These are phyloP conservation scores for Drosophila biarmipes DNA, from an alignment of 1,140 invertebrate genomes.

Conservation along the genomic window DNA sequence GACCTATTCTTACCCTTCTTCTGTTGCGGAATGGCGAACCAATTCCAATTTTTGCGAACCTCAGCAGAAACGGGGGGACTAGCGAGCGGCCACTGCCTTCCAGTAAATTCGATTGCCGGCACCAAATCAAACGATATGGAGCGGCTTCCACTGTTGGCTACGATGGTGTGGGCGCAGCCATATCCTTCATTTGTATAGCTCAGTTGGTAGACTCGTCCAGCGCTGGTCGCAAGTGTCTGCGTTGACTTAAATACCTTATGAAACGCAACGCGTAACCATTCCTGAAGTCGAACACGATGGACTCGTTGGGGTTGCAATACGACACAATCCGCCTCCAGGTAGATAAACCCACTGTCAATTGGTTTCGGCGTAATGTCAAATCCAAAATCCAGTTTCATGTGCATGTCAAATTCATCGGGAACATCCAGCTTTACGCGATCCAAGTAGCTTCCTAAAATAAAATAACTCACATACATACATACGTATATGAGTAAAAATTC, in stretches of 20 bases:
- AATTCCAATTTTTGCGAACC: neutral
- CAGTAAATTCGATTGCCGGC: slow-evolving; percentile 34
- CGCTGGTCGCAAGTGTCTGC: neutral
- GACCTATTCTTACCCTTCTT: neutral
- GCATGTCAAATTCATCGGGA: slow-evolving; percentile 55
- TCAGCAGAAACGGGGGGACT: neutral
- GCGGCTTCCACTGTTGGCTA: neutral
- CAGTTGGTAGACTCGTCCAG: neutral
- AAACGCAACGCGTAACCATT: slow-evolving; percentile 35
- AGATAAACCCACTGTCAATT: slow-evolving; percentile 11
- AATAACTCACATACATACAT: too few relatives aligned
- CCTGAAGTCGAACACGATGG: slow-evolving; percentile 18
- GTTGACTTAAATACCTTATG: neutral
- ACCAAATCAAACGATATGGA: slow-evolving; percentile 45
- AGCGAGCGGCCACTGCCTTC: slow-evolving; percentile 14
- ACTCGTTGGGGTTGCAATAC: slow-evolving; percentile 1
- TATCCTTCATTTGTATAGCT: slow-evolving; percentile 21
- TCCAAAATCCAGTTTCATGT: slow-evolving; percentile 45
- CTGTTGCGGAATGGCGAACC: slow-evolving; percentile 39
- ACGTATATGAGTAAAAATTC: neutral
- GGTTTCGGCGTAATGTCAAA: neutral
- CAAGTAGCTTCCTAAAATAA: slow-evolving; percentile 45
- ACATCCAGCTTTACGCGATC: slow-evolving; percentile 34
- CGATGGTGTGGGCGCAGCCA: slow-evolving; percentile 44
- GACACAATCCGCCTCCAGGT: neutral